Evolutionary conservation across 2,888 invertebrate genomes (phyloP).

Genomic region (Abrostola triplasia): DNA sequence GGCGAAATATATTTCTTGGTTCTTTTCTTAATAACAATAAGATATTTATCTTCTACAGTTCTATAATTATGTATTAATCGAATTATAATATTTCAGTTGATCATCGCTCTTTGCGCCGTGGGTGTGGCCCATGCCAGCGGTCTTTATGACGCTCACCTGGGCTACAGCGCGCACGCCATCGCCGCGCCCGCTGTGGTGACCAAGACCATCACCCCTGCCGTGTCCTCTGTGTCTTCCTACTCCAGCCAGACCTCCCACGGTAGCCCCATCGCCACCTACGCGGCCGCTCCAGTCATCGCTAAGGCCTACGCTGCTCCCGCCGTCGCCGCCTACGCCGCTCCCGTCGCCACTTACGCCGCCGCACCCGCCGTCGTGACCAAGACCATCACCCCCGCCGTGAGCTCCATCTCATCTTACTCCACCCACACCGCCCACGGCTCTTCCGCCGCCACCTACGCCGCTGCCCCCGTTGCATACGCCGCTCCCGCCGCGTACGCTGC

Average conservation of each 20-base stretch:
- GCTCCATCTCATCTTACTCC: constrained; percentile 80
- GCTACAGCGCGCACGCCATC: constrained; percentile 81
- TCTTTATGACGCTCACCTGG: constrained; percentile 80
- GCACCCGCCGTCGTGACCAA: constrained; percentile 50
- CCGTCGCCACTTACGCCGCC: constrained; percentile 61
- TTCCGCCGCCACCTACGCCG: constrained; percentile 64
- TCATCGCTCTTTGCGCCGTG: constrained; percentile 89
- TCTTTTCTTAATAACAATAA: not conserved
- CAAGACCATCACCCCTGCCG: constrained; percentile 76
- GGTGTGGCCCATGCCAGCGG: constrained; percentile 89
- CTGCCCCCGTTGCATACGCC: constrained; percentile 54
- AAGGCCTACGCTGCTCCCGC: constrained; percentile 69
- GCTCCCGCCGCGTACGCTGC: constrained; percentile 63
- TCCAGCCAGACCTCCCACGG: constrained; percentile 63
- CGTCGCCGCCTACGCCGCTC: constrained; percentile 60
- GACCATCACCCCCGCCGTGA: constrained; percentile 59
- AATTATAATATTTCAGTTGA: constrained; percentile 74
- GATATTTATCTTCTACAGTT: not conserved
- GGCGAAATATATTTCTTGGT: not conserved
- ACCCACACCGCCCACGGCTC: constrained; percentile 67
- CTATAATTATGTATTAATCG: constrained; percentile 5
- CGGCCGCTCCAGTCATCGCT: constrained; percentile 66
- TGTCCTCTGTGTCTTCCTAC: constrained; percentile 68
- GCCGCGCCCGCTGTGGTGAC: constrained; percentile 76
- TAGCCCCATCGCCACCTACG: constrained; percentile 62